Evolutionary conservation across 1,140 invertebrate genomes (phyloP), one percentile per base, ranked within the genome.

Genomic region (Microplitis demolitor): DNA sequence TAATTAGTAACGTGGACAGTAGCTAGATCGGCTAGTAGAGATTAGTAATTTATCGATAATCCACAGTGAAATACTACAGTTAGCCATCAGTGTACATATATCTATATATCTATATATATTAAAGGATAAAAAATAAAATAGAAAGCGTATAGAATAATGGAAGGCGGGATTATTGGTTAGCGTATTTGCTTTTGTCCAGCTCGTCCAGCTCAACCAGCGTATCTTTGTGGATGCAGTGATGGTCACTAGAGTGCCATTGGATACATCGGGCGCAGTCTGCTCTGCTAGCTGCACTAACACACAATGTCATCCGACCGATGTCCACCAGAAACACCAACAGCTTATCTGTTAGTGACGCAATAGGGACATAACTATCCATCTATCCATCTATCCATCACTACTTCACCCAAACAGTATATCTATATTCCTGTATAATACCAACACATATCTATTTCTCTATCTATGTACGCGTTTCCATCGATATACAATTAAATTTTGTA

Each of bases 151-250:
- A 50, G 45, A 39, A 37, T 14, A 33, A 37, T 13, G 14, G 51
- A 56, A 53, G 54, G 51, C n/a, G 16, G 33, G 37, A 60, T 60
- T 56, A 33, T 14, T 56, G 31, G 54, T 60, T 66, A 35, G 58
- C 63, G 62, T 60, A 72, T 66, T 66, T 58, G 70, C 64, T 35
- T 56, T 63, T 61, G 45, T 66, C 14, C 39, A 50, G 35, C 34
- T 31, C 56, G 45, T 66, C 14, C 39, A 50, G 35, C 34, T 31
- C 56, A 58, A 33, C 56, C 56, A 45, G 54, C 71, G 37, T 72
- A 72, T 72, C 71, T 72, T 72, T 72, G 63, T 72, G 64, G 71
- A 72, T 45, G 54, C 71, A 72, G 71, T 35, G 45, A 71, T 64
- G 62, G 31, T 50, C 16, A 24, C 33, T 24, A 54, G 53, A 13